Base-by-base conservation (phyloP, 2,888 invertebrate genomes). In the Anthophora plumipes region DNA sequence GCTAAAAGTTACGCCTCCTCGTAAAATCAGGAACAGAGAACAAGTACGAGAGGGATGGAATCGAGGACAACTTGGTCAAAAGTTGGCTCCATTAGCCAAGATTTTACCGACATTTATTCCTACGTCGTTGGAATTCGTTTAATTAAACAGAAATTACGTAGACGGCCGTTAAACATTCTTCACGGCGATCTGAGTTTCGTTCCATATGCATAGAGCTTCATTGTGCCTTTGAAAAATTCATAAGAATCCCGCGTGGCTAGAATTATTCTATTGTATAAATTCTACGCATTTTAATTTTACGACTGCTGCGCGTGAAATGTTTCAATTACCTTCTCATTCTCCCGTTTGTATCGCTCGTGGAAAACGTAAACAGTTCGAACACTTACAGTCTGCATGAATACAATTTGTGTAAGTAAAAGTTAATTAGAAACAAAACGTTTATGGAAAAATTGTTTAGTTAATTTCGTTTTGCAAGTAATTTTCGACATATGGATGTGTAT, bases 181-280 rank as follows among this genome's bases (percentile, higher is more conserved):
- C 46, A 9, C n/a, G 50, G 8, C 37, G 43, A 68, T 74, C 55
- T 25, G 12, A 60, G 52, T 37, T 52, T 43, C 75, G 68, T 75
- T 78, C 63, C 77, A 78, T 75, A 78, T 78, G 78, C 78, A 78
- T 75, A 46, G 20, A 69, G 63, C 22, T 61, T 67, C 41, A 55
- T 67, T 61, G 52, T n/a, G 41, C 67, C 57, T 17, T 37, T 74
- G 77, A 67, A 74, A 78, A 43, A 78, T 74, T 78, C 77, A 78
- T 78, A 78, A 68, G 55, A 57, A 57, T 43, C 25, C 14, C 5
- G 17, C 5, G n/a, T 14, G 8, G 37, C 7, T 17, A 12, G 6
- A 68, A 43, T 68, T 63, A 66, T 64, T 46, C 37, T 39, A 37
- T n/a, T 37, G n/a, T 22, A 50, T 63, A 68, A 61, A 63, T 68